Evolutionary conservation across 1,140 invertebrate species (phyloP).

Genomic region (Kradibia gibbosae): DNA sequence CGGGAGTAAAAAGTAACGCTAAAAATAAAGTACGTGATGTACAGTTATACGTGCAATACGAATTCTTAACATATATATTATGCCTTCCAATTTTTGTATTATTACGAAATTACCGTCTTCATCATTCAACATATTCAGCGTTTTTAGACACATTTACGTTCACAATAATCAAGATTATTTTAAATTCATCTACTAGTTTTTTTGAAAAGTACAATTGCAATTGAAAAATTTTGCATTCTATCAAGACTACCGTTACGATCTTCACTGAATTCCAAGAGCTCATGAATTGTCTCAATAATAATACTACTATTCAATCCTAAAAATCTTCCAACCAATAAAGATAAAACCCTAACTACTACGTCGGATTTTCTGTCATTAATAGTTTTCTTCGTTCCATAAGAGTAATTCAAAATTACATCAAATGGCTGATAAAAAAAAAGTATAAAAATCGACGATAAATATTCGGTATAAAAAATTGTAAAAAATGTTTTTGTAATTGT

Average conservation of each 20-base stretch:
- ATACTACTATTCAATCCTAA: not conserved
- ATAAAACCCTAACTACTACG: not conserved
- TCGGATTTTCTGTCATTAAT: not conserved
- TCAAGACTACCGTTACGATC: not conserved
- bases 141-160: not conserved
- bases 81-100: not conserved
- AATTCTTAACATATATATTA: not conserved
- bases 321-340: not conserved
- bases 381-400: too few species aligned
- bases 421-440: too few species aligned
- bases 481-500: too few species aligned
- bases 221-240: not conserved
- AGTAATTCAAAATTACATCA: too few species aligned
- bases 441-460: too few species aligned
- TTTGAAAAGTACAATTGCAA: not conserved
- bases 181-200: not conserved
- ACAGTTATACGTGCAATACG: not conserved
- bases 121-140: too few species aligned
- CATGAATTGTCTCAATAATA: not conserved
- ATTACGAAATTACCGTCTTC: conserved; percentile 10
- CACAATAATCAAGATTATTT: not conserved
- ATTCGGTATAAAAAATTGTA: too few species aligned
- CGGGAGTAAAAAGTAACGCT: not conserved
- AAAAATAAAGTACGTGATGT: conserved; percentile 1
- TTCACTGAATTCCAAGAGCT: not conserved